Conservation (phyloP, 2,888 invertebrate species). For the Patella depressa region DNA sequence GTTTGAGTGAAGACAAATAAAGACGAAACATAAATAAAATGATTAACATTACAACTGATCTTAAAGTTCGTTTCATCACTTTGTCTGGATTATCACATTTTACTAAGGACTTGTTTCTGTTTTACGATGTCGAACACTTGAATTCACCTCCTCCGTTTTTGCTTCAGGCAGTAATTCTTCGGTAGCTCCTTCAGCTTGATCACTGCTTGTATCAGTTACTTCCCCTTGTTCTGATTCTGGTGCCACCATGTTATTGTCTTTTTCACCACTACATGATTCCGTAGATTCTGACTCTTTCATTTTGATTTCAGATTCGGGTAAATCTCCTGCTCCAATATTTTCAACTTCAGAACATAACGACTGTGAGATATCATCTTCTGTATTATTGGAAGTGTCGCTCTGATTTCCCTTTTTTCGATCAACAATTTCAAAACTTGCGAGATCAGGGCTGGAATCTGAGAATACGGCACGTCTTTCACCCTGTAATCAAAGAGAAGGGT, state of each 20-base stretch:
- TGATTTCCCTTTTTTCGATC: conserved; percentile 38
- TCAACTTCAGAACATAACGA: conserved; percentile 31
- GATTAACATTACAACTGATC: too few relatives aligned
- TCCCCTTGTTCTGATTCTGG: neutral
- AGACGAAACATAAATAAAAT: too few relatives aligned
- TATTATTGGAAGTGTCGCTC: conserved; percentile 21
- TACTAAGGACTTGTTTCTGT: neutral
- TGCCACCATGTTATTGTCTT: neutral
- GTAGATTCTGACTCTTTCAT: neutral
- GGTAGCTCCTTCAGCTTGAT: neutral
- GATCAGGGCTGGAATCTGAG: conserved; percentile 50
- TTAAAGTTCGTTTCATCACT: too few relatives aligned
- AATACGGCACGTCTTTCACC: conserved; percentile 30
- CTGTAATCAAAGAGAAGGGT: conserved; percentile 15
- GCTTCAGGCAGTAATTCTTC: neutral
- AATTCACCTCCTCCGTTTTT: neutral
- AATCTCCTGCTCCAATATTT: conserved; percentile 26
- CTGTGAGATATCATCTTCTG: conserved; percentile 12
- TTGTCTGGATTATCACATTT: too few relatives aligned
- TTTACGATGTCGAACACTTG: neutral
- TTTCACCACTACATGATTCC: conserved; percentile 4
- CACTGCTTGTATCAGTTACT: too few relatives aligned
- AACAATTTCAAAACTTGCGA: conserved; percentile 54
- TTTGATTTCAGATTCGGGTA: neutral
- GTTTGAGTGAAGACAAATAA: too few relatives aligned